Percentiles rank a stretch among this genome's conserved stretches.
Evolutionary conservation across 2,888 invertebrate species (phyloP).

Genomic region (Ophion slaviceki): DNA sequence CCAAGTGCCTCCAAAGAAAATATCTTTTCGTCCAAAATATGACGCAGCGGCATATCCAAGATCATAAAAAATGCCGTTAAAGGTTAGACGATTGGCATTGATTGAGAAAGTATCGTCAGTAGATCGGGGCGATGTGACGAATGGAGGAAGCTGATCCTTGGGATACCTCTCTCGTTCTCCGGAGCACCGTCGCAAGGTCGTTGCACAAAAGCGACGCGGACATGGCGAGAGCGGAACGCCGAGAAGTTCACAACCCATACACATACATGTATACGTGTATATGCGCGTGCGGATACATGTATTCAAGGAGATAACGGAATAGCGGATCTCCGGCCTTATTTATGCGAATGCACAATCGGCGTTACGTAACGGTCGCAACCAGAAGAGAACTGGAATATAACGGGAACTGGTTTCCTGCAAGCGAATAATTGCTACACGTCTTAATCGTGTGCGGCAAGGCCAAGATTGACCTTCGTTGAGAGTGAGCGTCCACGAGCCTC

Average conservation of each 20-base stretch:
- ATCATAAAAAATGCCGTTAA: background rate
- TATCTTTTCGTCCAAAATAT: background rate
- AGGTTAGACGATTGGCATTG: background rate
- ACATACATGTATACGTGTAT: constrained; percentile 18
- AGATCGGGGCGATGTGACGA: constrained; percentile 15
- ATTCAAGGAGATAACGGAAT: constrained; percentile 68
- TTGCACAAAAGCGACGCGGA: constrained; percentile 47
- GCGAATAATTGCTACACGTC: constrained; percentile 75
- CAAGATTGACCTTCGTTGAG: constrained; percentile 65
- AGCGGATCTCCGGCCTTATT: constrained; percentile 73
- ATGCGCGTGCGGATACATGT: background rate
- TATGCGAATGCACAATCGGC: constrained; percentile 74
- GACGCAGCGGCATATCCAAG: background rate
- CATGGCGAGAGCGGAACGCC: constrained; percentile 28
- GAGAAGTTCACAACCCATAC: constrained; percentile 21
- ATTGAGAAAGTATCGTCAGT: background rate
- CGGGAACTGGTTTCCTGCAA: constrained; percentile 78
- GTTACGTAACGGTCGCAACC: constrained; percentile 74
- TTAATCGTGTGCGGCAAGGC: constrained; percentile 71
- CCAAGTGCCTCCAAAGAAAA: background rate
- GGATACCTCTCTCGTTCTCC: constrained; percentile 20
- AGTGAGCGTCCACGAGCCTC: constrained; percentile 53
- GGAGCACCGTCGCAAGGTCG: constrained; percentile 47
- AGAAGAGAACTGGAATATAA: constrained; percentile 78
- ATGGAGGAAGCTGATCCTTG: constrained; percentile 29